These are phyloP conservation scores for Cerastis rubricosa DNA, from an alignment of 2,888 invertebrate genomes.

Conservation along the genomic window DNA sequence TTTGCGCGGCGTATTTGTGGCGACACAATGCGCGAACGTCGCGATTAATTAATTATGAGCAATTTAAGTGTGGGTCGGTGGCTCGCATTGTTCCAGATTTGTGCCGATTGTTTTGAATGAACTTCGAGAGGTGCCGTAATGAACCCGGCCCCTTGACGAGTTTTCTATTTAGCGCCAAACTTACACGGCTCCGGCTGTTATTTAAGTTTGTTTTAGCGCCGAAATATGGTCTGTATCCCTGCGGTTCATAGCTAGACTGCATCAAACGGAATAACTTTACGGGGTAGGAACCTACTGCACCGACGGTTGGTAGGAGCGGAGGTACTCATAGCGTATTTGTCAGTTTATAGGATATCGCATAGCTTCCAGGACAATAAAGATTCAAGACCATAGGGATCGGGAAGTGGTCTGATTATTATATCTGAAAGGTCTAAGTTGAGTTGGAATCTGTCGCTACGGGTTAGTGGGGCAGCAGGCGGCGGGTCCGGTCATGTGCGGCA, in stretches of 20 bases:
- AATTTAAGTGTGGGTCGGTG: constrained; percentile 67
- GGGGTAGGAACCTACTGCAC: constrained; percentile 1
- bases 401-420: constrained; percentile 21
- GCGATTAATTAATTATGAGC: constrained; percentile 74
- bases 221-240: constrained; percentile 30
- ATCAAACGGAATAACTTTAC: constrained; percentile 4
- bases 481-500: constrained; percentile 5
- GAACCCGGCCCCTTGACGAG: constrained; percentile 60
- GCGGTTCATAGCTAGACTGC: neutral
- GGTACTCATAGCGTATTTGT: neutral
- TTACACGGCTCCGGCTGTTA: constrained; percentile 39
- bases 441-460: neutral
- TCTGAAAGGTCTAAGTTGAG: constrained; percentile 20
- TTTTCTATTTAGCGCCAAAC: constrained; percentile 65
- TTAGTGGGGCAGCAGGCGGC: neutral
- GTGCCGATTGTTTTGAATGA: constrained; percentile 70
- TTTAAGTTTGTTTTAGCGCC: constrained; percentile 51
- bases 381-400: no score
- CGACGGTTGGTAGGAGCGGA: no score
- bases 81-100: constrained; percentile 65
- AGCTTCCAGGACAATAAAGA: no score
- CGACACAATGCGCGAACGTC: constrained; percentile 67
- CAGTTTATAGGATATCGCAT: neutral
- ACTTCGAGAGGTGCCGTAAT: constrained; percentile 66
- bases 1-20: constrained; percentile 64